These are phyloP conservation scores for Mormyrus proboscirostris DNA, from an alignment of 2,797 vertebrate species.

Conservation along the genomic window DNA sequence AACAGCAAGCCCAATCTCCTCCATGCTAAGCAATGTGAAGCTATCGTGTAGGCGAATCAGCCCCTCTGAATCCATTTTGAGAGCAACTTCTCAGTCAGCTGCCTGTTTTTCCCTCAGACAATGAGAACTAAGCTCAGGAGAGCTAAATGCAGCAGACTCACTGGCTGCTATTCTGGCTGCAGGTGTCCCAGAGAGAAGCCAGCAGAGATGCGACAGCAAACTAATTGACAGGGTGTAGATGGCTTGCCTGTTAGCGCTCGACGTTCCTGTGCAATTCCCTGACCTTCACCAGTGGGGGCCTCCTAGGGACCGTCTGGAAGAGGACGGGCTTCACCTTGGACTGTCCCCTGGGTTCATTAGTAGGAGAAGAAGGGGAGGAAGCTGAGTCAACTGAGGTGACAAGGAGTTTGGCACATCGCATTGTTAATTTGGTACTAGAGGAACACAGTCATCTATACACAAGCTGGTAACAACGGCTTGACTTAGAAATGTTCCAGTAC, in stretches of 20 bases:
- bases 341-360: neutral
- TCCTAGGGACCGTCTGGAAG: neutral
- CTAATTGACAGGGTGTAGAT: slow-evolving; percentile 6
- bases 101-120: neutral
- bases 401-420: neutral
- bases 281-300: neutral
- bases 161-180: neutral
- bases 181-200: neutral
- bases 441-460: neutral
- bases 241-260: neutral
- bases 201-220: neutral
- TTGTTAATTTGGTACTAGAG: neutral
- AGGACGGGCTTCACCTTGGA: neutral
- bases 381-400: neutral
- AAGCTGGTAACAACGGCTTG: neutral
- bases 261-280: neutral
- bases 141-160: neutral
- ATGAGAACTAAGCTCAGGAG: neutral
- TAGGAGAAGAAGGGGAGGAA: neutral
- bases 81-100: neutral
- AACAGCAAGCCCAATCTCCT: neutral
- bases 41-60: neutral
- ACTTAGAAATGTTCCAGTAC: neutral
- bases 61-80: neutral
- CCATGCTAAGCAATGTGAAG: neutral